These are phyloP conservation scores for Benthosema pterotum DNA, from an alignment of 2,797 vertebrate genomes.

Conservation along the genomic window DNA sequence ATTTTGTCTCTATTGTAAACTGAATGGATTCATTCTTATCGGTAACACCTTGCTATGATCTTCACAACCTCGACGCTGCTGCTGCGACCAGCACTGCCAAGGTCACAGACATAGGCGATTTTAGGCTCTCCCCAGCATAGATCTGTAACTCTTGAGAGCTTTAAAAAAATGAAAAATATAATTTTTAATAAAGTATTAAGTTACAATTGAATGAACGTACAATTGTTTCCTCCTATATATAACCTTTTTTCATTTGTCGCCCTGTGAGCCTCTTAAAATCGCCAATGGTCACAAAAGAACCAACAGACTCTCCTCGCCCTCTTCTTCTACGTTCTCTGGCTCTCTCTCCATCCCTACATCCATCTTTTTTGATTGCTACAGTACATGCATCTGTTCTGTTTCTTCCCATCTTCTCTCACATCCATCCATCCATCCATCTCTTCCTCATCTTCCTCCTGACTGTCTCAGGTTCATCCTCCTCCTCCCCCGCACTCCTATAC, in stretches of 20 bases:
- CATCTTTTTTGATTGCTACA: slow-evolving; percentile 24
- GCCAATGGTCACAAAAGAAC: too few relatives aligned
- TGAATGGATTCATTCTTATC: slow-evolving; percentile 59
- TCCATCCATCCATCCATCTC: slow-evolving; percentile 10
- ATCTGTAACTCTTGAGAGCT: too few relatives aligned
- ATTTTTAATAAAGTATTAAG: too few relatives aligned
- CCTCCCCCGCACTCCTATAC: neutral
- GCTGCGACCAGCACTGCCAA: slow-evolving; percentile 52
- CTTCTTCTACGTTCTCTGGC: too few relatives aligned
- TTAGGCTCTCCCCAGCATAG: too few relatives aligned
- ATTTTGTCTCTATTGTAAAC: slow-evolving; percentile 11
- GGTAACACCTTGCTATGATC: slow-evolving; percentile 73
- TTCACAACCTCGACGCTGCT: slow-evolving; percentile 66
- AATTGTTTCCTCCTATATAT: too few relatives aligned
- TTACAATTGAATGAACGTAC: too few relatives aligned
- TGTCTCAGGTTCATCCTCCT: slow-evolving; percentile 16
- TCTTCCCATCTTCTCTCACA: neutral
- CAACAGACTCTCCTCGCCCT: slow-evolving; percentile 51
- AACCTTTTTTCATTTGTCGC: too few relatives aligned
- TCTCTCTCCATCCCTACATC: slow-evolving; percentile 29
- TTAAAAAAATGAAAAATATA: too few relatives aligned
- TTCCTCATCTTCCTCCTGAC: neutral
- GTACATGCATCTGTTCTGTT: neutral
- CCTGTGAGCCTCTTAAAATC: too few relatives aligned
- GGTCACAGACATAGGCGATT: too few relatives aligned